These are phyloP conservation scores for Nymphalis polychloros DNA, from an alignment of 2,888 invertebrate genomes.

Conservation along the genomic window DNA sequence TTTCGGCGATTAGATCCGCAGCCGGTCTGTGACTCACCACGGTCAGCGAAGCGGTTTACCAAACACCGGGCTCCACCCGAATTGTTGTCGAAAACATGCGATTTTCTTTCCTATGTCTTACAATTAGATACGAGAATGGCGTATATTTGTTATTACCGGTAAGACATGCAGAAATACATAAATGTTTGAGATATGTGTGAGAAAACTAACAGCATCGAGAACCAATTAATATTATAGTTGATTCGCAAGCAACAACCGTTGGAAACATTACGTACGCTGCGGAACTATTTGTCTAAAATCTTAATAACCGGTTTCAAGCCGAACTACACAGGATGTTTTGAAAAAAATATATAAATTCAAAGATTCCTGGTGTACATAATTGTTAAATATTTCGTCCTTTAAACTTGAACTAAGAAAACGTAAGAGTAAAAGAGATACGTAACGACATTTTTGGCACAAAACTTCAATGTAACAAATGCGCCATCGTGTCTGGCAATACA, in stretches of 20 bases:
- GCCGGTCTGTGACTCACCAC: constrained; percentile 62
- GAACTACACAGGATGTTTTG: background rate
- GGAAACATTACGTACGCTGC: constrained; percentile 19
- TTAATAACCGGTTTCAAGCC: constrained; percentile 21
- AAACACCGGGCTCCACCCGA: constrained; percentile 30
- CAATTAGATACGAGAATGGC: constrained; percentile 25
- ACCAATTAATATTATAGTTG: constrained; percentile 17
- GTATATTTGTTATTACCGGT: background rate
- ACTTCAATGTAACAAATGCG: constrained; percentile 5
- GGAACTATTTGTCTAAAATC: constrained; percentile 17
- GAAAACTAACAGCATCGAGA: constrained; percentile 7
- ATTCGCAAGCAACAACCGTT: constrained; percentile 30
- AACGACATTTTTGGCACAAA: background rate
- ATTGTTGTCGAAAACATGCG: constrained; percentile 23
- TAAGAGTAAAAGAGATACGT: background rate
- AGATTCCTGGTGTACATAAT: background rate
- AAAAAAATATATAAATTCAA: background rate
- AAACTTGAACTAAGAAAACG: background rate
- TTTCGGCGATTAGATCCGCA: constrained; percentile 53
- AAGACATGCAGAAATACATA: constrained; percentile 8
- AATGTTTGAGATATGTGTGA: constrained; percentile 20
- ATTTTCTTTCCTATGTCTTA: constrained; percentile 24
- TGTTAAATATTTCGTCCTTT: background rate
- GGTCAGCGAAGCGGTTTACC: constrained; percentile 44
- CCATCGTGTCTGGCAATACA: constrained; percentile 13